phyloP scores from a whole-genome alignment of 2,797 vertebrate species.

The Characodon lateralis region DNA sequence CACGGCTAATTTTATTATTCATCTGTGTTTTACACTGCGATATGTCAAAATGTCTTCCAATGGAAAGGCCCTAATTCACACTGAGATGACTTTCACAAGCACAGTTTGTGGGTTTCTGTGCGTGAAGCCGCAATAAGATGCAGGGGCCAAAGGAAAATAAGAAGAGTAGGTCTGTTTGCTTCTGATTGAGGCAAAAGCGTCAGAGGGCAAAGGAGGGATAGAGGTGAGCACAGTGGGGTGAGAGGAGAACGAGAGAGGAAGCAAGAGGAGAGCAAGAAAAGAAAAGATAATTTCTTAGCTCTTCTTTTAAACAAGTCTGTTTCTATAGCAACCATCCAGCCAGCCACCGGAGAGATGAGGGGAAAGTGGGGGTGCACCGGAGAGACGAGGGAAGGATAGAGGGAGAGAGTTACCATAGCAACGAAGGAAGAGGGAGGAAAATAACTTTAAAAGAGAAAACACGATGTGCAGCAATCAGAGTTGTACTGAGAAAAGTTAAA shows the following conservation, averaged over 20 bases:
- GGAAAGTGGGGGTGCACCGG: conserved; percentile 69
- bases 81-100: not conserved
- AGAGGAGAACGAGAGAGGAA: conserved; percentile 26
- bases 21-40: conserved; percentile 12
- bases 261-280: conserved; percentile 53
- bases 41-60: conserved; percentile 9
- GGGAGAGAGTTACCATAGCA: conserved; percentile 78
- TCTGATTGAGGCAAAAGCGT: conserved; percentile 51
- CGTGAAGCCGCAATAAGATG: conserved; percentile 35
- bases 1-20: conserved; percentile 20
- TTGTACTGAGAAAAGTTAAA: conserved; percentile 22
- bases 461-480: conserved; percentile 20
- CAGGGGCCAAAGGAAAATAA: conserved; percentile 55
- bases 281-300: conserved; percentile 78
- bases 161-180: conserved; percentile 55
- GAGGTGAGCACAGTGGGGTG: conserved; percentile 8
- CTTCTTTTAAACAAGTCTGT: conserved; percentile 85
- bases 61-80: not conserved
- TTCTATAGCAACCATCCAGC: conserved; percentile 84
- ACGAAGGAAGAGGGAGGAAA: conserved; percentile 71
- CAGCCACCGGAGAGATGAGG: conserved; percentile 70
- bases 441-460: conserved; percentile 62
- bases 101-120: conserved; percentile 23
- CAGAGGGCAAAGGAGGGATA: conserved; percentile 9
- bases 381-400: conserved; percentile 61